A percentile compares a stretch with the other conserved stretches of the same genome.
phyloP scores from a whole-genome alignment of 1,140 invertebrate species.

The Trichoplusia ni region DNA sequence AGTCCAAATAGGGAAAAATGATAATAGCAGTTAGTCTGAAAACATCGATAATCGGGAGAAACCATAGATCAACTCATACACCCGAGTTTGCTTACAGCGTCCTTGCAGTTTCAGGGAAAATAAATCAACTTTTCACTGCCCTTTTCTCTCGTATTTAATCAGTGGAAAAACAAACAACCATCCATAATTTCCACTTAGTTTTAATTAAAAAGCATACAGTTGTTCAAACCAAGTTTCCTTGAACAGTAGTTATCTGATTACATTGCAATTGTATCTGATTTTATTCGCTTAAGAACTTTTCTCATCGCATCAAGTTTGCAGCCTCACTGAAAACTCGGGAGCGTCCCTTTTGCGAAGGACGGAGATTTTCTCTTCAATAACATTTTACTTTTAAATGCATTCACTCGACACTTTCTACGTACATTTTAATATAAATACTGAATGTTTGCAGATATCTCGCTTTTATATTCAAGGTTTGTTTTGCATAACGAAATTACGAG shows the following conservation, averaged over 20 bases:
- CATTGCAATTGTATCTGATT: slow-evolving; percentile 1
- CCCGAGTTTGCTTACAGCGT: too few species aligned
- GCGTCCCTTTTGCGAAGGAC: not conserved
- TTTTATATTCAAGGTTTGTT: not conserved
- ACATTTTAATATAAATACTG: slow-evolving; percentile 1
- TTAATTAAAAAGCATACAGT: not conserved
- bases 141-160: too few species aligned
- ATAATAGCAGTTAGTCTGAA: too few species aligned
- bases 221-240: not conserved
- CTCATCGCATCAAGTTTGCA: not conserved
- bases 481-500: not conserved
- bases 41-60: too few species aligned
- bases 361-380: not conserved
- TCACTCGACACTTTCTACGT: slow-evolving; percentile 1
- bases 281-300: slow-evolving; percentile 7
- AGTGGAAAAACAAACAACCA: too few species aligned
- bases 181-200: too few species aligned
- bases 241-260: not conserved
- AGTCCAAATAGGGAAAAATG: too few species aligned
- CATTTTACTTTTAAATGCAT: slow-evolving; percentile 24
- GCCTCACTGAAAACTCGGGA: not conserved
- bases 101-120: too few species aligned
- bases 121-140: too few species aligned
- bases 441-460: not conserved
- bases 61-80: too few species aligned